These are phyloP conservation scores for Philopedon plagiatum DNA, from an alignment of 2,888 invertebrate genomes.

Conservation along the genomic window DNA sequence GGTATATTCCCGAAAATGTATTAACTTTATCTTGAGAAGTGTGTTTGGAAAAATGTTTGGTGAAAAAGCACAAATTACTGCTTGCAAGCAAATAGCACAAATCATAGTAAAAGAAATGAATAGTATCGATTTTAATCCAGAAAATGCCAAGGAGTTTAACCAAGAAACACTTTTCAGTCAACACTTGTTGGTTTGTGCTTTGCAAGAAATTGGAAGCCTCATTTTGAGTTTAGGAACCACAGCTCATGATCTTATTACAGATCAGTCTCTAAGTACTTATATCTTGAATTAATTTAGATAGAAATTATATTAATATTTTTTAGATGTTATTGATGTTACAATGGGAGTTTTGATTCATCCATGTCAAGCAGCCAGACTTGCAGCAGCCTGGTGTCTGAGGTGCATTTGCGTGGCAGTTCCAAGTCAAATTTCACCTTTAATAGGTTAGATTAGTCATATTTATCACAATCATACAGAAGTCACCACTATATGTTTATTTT, in stretches of 20 bases:
- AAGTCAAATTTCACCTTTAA: conserved; percentile 92
- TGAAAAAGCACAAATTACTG: conserved; percentile 96
- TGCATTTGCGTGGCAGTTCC: conserved; percentile 95
- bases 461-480: too few relatives aligned
- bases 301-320: conserved; percentile 50
- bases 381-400: conserved; percentile 95
- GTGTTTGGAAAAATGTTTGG: conserved; percentile 95
- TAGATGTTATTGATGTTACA: conserved; percentile 83
- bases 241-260: conserved; percentile 90
- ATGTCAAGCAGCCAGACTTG: conserved; percentile 91
- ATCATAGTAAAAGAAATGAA: conserved; percentile 96
- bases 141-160: conserved; percentile 92
- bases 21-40: conserved; percentile 93
- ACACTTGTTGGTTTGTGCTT: conserved; percentile 91
- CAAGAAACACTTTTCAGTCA: conserved; percentile 93
- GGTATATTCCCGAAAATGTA: conserved; percentile 97
- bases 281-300: background rate
- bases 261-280: conserved; percentile 83
- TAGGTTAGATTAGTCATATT: conserved; percentile 66
- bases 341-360: conserved; percentile 93
- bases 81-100: conserved; percentile 93
- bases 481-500: background rate
- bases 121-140: conserved; percentile 92
- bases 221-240: conserved; percentile 95
- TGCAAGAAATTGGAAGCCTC: conserved; percentile 94